Evolutionary conservation across 2,888 invertebrate genomes (phyloP).

Genomic region (Odontothrips loti): DNA sequence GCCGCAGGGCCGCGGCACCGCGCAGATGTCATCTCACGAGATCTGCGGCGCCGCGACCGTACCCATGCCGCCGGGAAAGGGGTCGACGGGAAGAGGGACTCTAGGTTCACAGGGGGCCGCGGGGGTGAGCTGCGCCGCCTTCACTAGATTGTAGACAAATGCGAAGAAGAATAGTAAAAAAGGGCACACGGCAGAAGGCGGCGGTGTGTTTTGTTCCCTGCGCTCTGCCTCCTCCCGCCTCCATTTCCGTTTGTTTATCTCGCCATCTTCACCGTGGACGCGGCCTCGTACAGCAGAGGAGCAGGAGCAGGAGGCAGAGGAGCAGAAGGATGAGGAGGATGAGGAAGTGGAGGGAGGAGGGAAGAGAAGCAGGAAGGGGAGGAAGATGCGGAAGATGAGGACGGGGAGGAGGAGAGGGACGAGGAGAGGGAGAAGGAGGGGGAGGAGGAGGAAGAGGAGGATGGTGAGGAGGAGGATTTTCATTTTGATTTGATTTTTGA

Average conservation of each 20-base stretch:
- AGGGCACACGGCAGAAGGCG: too few relatives aligned
- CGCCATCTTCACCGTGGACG: neutral
- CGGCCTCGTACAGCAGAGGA: neutral
- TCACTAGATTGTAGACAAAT: too few relatives aligned
- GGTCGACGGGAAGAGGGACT: too few relatives aligned
- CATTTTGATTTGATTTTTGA: too few relatives aligned
- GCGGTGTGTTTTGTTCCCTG: too few relatives aligned
- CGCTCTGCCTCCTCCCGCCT: neutral
- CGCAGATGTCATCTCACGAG: neutral
- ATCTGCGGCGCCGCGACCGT: neutral
- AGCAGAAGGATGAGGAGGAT: neutral
- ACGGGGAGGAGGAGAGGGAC: neutral
- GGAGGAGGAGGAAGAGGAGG: neutral
- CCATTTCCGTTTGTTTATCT: neutral
- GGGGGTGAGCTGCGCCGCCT: too few relatives aligned
- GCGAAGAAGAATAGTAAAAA: too few relatives aligned
- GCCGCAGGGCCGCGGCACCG: neutral
- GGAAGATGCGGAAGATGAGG: neutral
- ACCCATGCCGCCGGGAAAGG: too few relatives aligned
- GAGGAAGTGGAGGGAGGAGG: neutral
- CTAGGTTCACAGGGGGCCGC: too few relatives aligned
- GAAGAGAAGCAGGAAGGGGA: neutral
- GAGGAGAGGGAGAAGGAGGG: neutral
- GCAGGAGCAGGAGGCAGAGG: neutral
- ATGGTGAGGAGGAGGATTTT: neutral